Evolutionary conservation across 2,113 vertebrate species (phyloP).

Genomic region (Halichoerus grypus): DNA sequence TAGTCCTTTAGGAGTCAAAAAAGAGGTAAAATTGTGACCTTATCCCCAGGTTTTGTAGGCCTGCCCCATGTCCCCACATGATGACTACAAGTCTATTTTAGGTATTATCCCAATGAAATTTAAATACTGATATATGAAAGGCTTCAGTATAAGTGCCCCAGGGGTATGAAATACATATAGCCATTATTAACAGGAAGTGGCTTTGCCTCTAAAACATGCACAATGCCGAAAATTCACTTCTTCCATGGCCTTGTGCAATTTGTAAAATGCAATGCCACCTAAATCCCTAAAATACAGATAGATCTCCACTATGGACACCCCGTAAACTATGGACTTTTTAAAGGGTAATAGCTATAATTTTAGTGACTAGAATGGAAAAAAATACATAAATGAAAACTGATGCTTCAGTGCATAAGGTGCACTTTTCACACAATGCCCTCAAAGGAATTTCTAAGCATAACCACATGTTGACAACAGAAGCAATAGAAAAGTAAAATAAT

Average conservation of each 20-base stretch:
- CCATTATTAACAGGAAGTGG: neutral
- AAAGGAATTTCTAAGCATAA: slow-evolving; percentile 10
- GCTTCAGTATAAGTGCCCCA: neutral
- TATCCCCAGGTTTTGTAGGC: neutral
- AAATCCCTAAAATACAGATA: neutral
- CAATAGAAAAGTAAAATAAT: neutral
- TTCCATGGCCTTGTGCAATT: neutral
- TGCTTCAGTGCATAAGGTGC: neutral
- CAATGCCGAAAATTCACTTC: neutral
- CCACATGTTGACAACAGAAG: neutral
- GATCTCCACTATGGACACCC: neutral
- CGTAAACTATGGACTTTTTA: neutral
- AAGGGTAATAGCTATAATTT: neutral
- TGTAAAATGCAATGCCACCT: neutral
- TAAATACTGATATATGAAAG: neutral
- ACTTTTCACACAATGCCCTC: neutral
- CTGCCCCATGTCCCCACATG: neutral
- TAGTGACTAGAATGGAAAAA: neutral
- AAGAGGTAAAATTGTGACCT: neutral
- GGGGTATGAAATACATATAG: neutral
- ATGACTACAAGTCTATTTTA: neutral
- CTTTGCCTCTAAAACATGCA: neutral
- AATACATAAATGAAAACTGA: neutral
- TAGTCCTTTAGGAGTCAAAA: neutral
- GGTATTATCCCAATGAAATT: neutral